phyloP scores from a whole-genome alignment of 2,797 vertebrate genomes.

The Lacerta bilineata region DNA sequence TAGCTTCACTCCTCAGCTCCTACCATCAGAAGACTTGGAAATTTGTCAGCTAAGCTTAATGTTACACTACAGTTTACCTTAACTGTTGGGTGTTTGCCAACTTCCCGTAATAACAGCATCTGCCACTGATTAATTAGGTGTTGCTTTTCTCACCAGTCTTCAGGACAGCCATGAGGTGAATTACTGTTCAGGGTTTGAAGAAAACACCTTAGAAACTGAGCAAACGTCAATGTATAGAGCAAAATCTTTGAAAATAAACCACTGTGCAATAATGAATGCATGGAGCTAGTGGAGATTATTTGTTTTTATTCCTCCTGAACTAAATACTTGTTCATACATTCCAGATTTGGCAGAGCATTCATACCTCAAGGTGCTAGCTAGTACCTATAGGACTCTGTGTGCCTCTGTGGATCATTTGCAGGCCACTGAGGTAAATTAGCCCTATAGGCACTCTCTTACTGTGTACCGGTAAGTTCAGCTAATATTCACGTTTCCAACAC shows the following conservation, averaged over 20 bases:
- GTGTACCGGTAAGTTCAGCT: not conserved
- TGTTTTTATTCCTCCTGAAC: constrained; percentile 4
- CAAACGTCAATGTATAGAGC: not conserved
- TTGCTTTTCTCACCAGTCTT: constrained; percentile 60
- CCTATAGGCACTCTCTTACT: not conserved
- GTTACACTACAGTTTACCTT: constrained; percentile 28
- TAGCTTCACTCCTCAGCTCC: not conserved
- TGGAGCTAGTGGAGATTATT: not conserved
- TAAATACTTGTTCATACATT: not conserved
- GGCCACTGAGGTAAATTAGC: not conserved
- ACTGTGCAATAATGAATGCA: constrained; percentile 23
- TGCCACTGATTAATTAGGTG: constrained; percentile 53
- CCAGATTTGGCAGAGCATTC: not conserved
- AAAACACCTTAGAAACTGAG: constrained; percentile 15
- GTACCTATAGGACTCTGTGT: not conserved
- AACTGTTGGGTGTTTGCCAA: constrained; percentile 17
- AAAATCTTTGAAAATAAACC: constrained; percentile 13
- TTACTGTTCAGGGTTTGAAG: not conserved
- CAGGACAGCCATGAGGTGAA: constrained; percentile 53
- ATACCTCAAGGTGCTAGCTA: not conserved
- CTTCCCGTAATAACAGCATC: constrained; percentile 60
- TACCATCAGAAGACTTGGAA: constrained; percentile 8
- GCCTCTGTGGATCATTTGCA: not conserved
- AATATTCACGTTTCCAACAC: not conserved
- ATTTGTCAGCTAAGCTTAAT: constrained; percentile 27